Evolutionary conservation across 2,888 invertebrate species (phyloP).

Genomic region (Smittia aterrima): DNA sequence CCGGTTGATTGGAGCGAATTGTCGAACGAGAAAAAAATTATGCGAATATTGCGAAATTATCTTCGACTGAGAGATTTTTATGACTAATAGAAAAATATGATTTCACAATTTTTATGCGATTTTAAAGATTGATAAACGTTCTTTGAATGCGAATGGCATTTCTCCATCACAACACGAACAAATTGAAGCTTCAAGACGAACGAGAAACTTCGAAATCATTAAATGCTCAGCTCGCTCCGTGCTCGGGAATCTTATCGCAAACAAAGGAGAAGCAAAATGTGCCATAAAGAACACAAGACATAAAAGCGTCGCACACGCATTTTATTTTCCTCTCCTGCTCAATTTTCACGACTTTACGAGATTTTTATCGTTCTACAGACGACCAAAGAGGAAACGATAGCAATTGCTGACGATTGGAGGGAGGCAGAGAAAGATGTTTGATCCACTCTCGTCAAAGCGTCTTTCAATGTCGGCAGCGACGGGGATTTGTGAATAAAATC

Average conservation of each 20-base stretch:
- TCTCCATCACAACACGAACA: no score
- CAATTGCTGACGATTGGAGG: background rate
- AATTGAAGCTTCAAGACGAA: no score
- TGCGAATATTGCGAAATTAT: background rate
- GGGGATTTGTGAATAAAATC: background rate
- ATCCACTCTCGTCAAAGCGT: background rate
- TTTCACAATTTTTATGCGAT: background rate
- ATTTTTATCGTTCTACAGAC: background rate
- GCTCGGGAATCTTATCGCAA: background rate
- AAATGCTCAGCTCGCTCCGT: background rate
- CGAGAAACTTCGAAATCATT: no score
- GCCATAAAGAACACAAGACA: background rate
- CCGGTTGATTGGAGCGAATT: background rate
- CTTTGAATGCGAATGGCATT: background rate
- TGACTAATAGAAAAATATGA: background rate
- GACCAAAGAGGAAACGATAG: background rate
- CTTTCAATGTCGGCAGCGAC: background rate
- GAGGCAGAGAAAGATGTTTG: background rate
- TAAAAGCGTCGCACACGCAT: background rate
- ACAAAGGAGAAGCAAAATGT: background rate
- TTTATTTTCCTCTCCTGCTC: background rate
- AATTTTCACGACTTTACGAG: background rate
- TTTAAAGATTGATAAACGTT: conserved; percentile 5
- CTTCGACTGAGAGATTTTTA: background rate
- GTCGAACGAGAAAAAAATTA: background rate